Evolutionary conservation across 2,797 vertebrate species (phyloP), one percentile per base, ranked within the genome.

Genomic region (Tenualosa thibaudeaui): DNA sequence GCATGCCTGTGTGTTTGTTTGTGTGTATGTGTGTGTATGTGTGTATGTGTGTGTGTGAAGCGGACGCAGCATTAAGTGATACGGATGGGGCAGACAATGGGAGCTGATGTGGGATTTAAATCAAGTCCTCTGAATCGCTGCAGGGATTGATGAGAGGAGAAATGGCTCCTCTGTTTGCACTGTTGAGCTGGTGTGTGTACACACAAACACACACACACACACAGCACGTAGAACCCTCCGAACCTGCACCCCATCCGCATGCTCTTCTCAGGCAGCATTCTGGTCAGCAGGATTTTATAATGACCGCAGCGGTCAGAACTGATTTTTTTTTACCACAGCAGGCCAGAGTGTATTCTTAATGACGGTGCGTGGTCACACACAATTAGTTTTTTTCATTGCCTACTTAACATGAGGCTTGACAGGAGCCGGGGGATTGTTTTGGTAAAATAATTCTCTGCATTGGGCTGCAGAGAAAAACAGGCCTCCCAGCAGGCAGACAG

Each of bases 51-150:
- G 58, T 82, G 56, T 49, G 83, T 84, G 89, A 82, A 68, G 50
- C 40, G 86, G 86, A 89, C 84, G 58, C 87, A 81, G 31, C 84
- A 87, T 82, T 93, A 92, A 93, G 89, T 93, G 91, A 92, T 93
- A 93, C 87, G 89, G 92, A 93, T 93, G 87, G 90, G 91, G 85
- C 84, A 92, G 92, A 92, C 93, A 92, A 93, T 93, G 87, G 87
- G 87, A 92, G 87, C 87, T 92, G 92, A 94, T 92, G 92, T 88
- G 68, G 89, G 89, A 92, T 94, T 93, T 93, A 94, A 92, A 92
- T 93, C 89, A 91, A 90, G 82, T 56, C 86, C 82, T 81, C 51
- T 86, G 86, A 83, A 89, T 85, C 53, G 81, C 84, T 82, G 71
- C 82, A 89, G 19, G 62, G 54, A 90, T 82, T 91, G 91, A 91